phyloP scores from a whole-genome alignment of 2,888 invertebrate genomes.

The Orthonevra nobilis region DNA sequence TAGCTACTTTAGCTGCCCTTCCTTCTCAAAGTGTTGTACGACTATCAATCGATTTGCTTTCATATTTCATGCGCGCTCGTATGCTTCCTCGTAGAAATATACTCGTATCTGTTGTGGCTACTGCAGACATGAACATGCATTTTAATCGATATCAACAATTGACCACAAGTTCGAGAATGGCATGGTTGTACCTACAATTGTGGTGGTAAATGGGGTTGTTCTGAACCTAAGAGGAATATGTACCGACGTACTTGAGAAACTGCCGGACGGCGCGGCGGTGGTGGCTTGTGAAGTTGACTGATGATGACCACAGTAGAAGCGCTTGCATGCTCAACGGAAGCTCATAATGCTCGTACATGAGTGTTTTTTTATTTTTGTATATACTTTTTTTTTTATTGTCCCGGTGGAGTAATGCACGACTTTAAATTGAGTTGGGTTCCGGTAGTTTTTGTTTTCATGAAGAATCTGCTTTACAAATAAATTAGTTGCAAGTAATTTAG shows the following conservation, averaged over 20 bases:
- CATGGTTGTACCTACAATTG: conserved; percentile 9
- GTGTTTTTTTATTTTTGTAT: conserved; percentile 13
- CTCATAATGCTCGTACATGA: conserved; percentile 47
- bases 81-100: not conserved
- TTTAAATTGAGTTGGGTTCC: conserved; percentile 46
- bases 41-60: conserved; percentile 63
- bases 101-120: conserved; percentile 32
- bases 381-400: not conserved
- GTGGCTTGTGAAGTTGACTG: conserved; percentile 60
- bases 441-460: no score
- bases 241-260: conserved; percentile 8
- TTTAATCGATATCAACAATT: conserved; percentile 68
- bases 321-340: conserved; percentile 67
- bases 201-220: conserved; percentile 58
- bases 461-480: no score
- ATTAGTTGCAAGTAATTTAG: no score
- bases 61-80: conserved; percentile 57
- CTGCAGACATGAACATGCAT: conserved; percentile 64
- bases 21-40: conserved; percentile 25
- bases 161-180: conserved; percentile 49
- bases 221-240: conserved; percentile 39
- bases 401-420: conserved; percentile 37
- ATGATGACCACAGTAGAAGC: conserved; percentile 62
- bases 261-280: not conserved
- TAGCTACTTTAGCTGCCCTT: conserved; percentile 37